Evolutionary conservation across 2,888 invertebrate species (phyloP).

Genomic region (Tachina grossa): DNA sequence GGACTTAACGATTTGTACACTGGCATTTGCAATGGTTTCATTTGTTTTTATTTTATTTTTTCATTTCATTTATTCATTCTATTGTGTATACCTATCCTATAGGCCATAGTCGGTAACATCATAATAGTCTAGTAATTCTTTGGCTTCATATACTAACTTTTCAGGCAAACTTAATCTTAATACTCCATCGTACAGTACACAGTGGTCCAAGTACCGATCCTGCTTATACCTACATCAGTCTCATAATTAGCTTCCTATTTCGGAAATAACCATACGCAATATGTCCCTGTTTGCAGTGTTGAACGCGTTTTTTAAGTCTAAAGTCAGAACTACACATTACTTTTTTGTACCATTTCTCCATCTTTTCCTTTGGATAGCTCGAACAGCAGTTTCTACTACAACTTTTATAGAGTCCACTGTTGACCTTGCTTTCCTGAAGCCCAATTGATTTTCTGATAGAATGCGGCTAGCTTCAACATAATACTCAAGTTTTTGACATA

Average conservation of each 20-base stretch:
- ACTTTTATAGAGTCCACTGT: neutral
- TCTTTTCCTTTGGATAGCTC: neutral
- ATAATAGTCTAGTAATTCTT: neutral
- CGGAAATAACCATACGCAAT: too few species aligned
- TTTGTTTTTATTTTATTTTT: too few species aligned
- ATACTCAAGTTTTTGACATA: too few species aligned
- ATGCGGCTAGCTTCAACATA: too few species aligned
- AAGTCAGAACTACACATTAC: neutral
- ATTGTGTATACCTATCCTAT: too few species aligned
- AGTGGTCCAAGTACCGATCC: neutral
- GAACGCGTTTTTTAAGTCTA: neutral
- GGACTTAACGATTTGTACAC: neutral
- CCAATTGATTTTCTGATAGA: neutral
- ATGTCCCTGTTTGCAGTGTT: too few species aligned
- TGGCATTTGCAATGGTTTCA: neutral
- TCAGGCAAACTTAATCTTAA: neutral
- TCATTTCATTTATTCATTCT: too few species aligned
- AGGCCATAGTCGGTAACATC: too few species aligned
- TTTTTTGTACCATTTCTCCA: neutral
- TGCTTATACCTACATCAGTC: too few species aligned
- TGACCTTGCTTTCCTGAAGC: neutral
- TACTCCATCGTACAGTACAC: constrained; percentile 7
- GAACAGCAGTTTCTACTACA: neutral
- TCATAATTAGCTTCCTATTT: too few species aligned
- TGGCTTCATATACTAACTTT: neutral